phyloP scores from a whole-genome alignment of 2,113 vertebrate genomes.

The Silurus asotus region DNA sequence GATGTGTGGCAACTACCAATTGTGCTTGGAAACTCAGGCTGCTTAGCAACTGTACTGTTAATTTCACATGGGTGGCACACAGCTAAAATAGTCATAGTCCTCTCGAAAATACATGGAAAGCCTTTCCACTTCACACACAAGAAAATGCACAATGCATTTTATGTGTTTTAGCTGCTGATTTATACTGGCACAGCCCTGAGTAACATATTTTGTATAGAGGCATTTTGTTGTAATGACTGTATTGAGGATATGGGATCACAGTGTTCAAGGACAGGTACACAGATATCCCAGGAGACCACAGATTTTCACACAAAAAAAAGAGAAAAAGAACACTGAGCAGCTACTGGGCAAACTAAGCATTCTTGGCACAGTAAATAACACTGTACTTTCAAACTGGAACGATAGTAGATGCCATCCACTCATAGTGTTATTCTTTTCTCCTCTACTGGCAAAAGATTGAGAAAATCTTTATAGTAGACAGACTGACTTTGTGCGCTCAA shows the following conservation, averaged over 20 bases:
- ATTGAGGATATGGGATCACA: not conserved
- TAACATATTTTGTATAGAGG: not conserved
- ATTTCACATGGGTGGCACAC: not conserved
- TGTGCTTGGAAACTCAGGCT: conserved; percentile 5
- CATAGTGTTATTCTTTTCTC: not conserved
- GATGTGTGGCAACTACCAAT: not conserved
- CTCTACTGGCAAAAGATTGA: not conserved
- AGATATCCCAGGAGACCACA: not conserved
- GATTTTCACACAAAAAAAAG: not conserved
- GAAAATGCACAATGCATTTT: not conserved
- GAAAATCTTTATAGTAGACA: not conserved
- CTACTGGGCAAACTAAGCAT: not conserved
- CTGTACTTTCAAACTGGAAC: not conserved
- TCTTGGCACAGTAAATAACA: not conserved
- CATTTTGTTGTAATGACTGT: not conserved
- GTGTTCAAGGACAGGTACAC: not conserved
- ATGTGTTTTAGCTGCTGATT: not conserved
- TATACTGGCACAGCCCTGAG: not conserved
- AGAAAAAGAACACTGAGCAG: not conserved
- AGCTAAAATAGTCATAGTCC: not conserved
- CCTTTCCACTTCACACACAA: not conserved
- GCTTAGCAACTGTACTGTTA: not conserved
- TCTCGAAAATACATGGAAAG: not conserved
- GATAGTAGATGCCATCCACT: not conserved
- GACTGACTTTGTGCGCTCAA: not conserved